Percentiles rank a stretch among this genome's conserved stretches.
phyloP scores from a whole-genome alignment of 2,888 invertebrate species.

The Hylaea fasciaria region DNA sequence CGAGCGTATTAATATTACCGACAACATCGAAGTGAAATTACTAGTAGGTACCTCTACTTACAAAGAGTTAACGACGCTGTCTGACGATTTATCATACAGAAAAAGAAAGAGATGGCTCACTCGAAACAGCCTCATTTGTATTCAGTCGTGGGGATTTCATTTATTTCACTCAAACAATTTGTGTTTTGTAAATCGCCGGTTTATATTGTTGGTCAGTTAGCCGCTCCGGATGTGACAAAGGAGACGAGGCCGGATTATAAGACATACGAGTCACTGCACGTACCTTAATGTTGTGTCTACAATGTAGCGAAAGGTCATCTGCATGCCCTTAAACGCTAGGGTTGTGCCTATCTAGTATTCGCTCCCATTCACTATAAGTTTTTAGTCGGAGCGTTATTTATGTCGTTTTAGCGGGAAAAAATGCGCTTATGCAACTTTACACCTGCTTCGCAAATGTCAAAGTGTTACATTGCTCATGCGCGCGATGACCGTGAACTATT shows the following conservation, averaged over 20 bases:
- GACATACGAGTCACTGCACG: conserved; percentile 62
- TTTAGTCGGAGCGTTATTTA: conserved; percentile 69
- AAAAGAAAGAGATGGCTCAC: conserved; percentile 74
- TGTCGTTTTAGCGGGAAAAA: conserved; percentile 67
- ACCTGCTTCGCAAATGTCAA: conserved; percentile 78
- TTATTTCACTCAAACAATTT: conserved; percentile 77
- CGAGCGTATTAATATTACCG: conserved; percentile 79
- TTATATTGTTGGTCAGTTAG: conserved; percentile 71
- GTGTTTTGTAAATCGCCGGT: conserved; percentile 74
- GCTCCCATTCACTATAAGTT: conserved; percentile 57
- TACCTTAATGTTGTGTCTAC: conserved; percentile 46
- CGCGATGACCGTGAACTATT: conserved; percentile 62
- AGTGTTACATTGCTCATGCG: conserved; percentile 47
- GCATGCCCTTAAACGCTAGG: conserved; percentile 57
- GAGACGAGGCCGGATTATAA: conserved; percentile 62
- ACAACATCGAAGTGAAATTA: conserved; percentile 79
- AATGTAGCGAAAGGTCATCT: conserved; percentile 60
- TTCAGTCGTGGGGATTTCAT: conserved; percentile 70
- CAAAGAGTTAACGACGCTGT: conserved; percentile 76
- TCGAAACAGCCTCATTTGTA: conserved; percentile 77
- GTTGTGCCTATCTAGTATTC: conserved; percentile 53
- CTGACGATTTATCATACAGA: conserved; percentile 76
- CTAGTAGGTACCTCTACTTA: conserved; percentile 53
- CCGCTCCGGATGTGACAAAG: conserved; percentile 68
- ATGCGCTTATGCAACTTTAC: conserved; percentile 63